Evolutionary conservation across 2,888 invertebrate genomes (phyloP).

Genomic region (Eilema griseolum): DNA sequence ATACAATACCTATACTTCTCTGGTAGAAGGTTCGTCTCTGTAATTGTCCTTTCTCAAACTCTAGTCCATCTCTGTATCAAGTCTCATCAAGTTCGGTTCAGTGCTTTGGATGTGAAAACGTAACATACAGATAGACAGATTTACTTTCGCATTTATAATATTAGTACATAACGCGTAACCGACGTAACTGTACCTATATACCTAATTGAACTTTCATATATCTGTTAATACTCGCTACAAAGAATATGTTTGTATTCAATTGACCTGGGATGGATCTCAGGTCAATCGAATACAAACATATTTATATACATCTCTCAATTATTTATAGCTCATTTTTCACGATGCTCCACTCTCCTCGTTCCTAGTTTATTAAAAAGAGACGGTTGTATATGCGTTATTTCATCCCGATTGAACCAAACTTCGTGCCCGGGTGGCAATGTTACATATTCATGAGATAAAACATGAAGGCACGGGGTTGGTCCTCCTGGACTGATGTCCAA

Average conservation of each 20-base stretch:
- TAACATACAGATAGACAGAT: too few relatives aligned
- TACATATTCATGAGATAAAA: constrained; percentile 75
- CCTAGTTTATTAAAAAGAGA: constrained; percentile 41
- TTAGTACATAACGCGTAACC: neutral
- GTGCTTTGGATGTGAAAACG: too few relatives aligned
- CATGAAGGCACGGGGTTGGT: constrained; percentile 45
- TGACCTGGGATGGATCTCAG: constrained; percentile 24
- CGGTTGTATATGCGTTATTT: constrained; percentile 46
- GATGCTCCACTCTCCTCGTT: constrained; percentile 26
- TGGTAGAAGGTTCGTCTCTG: neutral
- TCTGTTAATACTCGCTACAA: neutral
- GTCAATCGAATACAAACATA: constrained; percentile 46
- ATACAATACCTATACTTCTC: too few relatives aligned
- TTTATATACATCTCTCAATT: constrained; percentile 32
- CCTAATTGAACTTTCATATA: neutral
- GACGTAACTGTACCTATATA: neutral
- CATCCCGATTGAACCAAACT: constrained; percentile 57
- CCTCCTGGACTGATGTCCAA: constrained; percentile 28
- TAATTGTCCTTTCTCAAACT: neutral
- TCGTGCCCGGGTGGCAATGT: constrained; percentile 61
- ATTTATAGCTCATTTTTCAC: constrained; percentile 45
- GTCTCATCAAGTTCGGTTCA: too few relatives aligned
- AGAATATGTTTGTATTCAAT: too few relatives aligned
- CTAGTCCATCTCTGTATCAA: too few relatives aligned
- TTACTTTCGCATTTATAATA: too few relatives aligned